Base-by-base conservation (phyloP, 2,888 invertebrate species). In the Pterobdella sp. region DNA sequence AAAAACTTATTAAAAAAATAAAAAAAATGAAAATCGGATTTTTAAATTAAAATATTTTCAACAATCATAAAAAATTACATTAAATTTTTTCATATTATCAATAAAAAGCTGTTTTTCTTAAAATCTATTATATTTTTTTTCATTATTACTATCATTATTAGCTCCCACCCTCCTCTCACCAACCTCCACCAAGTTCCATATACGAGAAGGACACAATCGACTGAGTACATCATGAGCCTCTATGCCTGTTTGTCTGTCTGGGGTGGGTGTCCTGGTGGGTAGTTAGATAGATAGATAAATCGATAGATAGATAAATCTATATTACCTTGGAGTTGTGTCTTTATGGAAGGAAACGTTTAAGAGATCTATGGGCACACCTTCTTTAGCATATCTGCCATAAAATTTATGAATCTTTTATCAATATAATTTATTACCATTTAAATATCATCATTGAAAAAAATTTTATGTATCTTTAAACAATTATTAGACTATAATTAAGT, bases 341-440 rank as follows among this genome's bases (percentile, higher is more conserved):
- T 76, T 69, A 72, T 82, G 89, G 85, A 96, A 96, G 29, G 95
- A 92, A n/a, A 96, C 93, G 87, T 96, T 97, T 42, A 95, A 86
- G 31, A 97, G 87, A 83, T 96, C 95, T 79, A 97, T 92, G 32
- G 89, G 86, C 80, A 90, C 89, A 70, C 86, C 80, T 74, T 80
- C 31, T 26, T 81, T 81, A 4, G 84, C 74, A 79, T 79, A 81
- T 71, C 84, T 84, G 76, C 4, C 65, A 3, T 10, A 42, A 14
- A 22, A 42, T 14, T 14, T 7, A 14, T 14, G 22, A 7, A 42
- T n/a, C n/a, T n/a, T n/a, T n/a, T n/a, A n/a, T n/a, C n/a, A n/a
- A n/a, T n/a, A n/a, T n/a, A n/a, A n/a, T n/a, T n/a, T n/a, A n/a
- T n/a, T n/a, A n/a, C n/a, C n/a, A n/a, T n/a, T n/a, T n/a, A n/a